These are phyloP conservation scores for Xanthostigma xanthostigma DNA, from an alignment of 2,888 invertebrate genomes.

Conservation along the genomic window DNA sequence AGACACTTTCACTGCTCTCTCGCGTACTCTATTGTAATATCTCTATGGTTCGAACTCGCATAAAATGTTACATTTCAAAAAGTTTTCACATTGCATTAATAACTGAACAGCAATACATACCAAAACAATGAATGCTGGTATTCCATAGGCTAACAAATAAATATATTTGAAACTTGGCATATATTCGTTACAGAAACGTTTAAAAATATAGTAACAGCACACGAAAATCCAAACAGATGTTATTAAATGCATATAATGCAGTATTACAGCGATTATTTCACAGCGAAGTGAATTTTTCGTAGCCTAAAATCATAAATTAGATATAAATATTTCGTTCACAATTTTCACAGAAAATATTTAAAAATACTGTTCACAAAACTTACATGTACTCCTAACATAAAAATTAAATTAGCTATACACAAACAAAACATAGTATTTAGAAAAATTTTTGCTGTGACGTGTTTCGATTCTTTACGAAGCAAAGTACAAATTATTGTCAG, in stretches of 20 bases:
- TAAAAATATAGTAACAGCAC: slow-evolving; percentile 46
- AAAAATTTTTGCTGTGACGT: slow-evolving; percentile 35
- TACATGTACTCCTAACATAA: slow-evolving; percentile 51
- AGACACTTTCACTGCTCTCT: too few species aligned
- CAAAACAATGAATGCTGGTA: slow-evolving; percentile 49
- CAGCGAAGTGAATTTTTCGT: slow-evolving; percentile 47
- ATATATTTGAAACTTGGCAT: slow-evolving; percentile 40
- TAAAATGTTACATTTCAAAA: too few species aligned
- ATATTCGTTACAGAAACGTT: slow-evolving; percentile 31
- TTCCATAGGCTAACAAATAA: slow-evolving; percentile 43
- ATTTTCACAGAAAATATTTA: background rate
- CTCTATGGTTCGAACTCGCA: too few species aligned
- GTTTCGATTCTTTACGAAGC: slow-evolving; percentile 23
- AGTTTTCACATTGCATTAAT: too few species aligned
- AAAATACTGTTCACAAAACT: slow-evolving; percentile 16
- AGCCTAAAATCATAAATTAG: slow-evolving; percentile 31
- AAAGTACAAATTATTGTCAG: slow-evolving; percentile 31
- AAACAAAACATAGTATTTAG: slow-evolving; percentile 47
- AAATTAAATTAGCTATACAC: slow-evolving; percentile 42
- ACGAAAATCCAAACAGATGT: slow-evolving; percentile 56
- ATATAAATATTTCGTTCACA: background rate
- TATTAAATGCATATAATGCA: slow-evolving; percentile 54
- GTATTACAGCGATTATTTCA: slow-evolving; percentile 45
- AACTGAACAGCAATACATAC: slow-evolving; percentile 28
- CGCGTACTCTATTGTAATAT: too few species aligned